Evolutionary conservation across 2,113 vertebrate genomes (phyloP).

Genomic region (Seriola rivoliana): DNA sequence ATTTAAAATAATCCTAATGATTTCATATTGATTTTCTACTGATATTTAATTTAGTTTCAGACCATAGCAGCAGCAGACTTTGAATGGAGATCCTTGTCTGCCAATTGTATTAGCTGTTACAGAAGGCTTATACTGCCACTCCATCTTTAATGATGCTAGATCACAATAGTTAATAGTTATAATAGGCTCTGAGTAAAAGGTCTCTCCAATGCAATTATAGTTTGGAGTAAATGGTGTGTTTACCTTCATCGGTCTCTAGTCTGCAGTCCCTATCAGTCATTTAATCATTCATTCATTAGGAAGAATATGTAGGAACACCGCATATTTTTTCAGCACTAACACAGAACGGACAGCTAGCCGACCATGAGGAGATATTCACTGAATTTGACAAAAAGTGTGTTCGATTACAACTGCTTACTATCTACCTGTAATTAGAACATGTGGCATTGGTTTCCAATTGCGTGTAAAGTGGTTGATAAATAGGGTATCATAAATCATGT

Average conservation of each 20-base stretch:
- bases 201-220: too few relatives aligned
- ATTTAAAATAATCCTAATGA: not conserved
- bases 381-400: too few relatives aligned
- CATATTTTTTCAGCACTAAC: too few relatives aligned
- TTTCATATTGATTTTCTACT: not conserved
- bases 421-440: not conserved
- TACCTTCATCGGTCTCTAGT: too few relatives aligned
- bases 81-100: not conserved
- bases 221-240: too few relatives aligned
- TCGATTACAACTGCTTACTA: too few relatives aligned
- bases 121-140: too few relatives aligned
- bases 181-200: not conserved
- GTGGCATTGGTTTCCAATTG: slow-evolving; percentile 12
- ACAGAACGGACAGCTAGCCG: too few relatives aligned
- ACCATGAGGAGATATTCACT: too few relatives aligned
- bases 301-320: too few relatives aligned
- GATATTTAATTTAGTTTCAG: not conserved
- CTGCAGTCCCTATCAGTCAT: too few relatives aligned
- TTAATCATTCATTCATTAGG: too few relatives aligned
- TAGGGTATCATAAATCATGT: slow-evolving; percentile 30
- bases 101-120: not conserved
- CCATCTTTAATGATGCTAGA: not conserved
- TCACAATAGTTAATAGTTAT: not conserved
- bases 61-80: not conserved
- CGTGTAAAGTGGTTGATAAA: not conserved